Evolutionary conservation across 2,888 invertebrate species (phyloP).

Genomic region (Thereva nobilitata): DNA sequence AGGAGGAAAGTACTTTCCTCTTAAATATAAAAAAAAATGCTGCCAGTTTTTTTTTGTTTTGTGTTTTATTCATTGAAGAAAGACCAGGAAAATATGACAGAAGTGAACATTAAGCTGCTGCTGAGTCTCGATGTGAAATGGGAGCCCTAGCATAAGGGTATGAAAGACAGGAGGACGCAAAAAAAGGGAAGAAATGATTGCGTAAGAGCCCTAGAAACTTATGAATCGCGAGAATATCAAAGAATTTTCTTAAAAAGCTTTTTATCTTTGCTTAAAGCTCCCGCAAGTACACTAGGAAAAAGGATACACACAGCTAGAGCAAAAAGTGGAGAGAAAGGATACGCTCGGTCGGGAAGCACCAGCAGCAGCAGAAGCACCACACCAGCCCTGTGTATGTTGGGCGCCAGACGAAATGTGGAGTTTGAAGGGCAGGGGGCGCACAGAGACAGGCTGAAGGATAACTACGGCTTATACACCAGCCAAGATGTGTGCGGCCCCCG

Average conservation of each 20-base stretch:
- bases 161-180: too few species aligned
- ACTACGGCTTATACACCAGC: not conserved
- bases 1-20: slow-evolving; percentile 15
- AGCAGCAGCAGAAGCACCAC: too few species aligned
- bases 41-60: too few species aligned
- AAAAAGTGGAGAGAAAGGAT: too few species aligned
- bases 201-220: slow-evolving; percentile 27
- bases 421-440: too few species aligned
- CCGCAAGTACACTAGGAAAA: not conserved
- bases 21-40: not conserved
- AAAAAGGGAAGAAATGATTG: slow-evolving; percentile 5
- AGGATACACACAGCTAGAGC: not conserved
- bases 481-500: slow-evolving; percentile 15
- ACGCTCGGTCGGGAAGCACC: too few species aligned
- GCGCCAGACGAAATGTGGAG: too few species aligned
- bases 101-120: not conserved
- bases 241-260: slow-evolving; percentile 27
- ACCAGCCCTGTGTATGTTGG: too few species aligned
- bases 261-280: slow-evolving; percentile 19
- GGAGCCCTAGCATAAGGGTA: not conserved
- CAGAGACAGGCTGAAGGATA: too few species aligned
- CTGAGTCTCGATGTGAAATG: slow-evolving; percentile 5
- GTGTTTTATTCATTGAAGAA: not conserved
- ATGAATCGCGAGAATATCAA: slow-evolving; percentile 17
- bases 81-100: not conserved